A percentile compares a stretch with the other conserved stretches of the same genome.
These are phyloP conservation scores for Venusia cambrica DNA, from an alignment of 2,888 invertebrate species.

Conservation along the genomic window DNA sequence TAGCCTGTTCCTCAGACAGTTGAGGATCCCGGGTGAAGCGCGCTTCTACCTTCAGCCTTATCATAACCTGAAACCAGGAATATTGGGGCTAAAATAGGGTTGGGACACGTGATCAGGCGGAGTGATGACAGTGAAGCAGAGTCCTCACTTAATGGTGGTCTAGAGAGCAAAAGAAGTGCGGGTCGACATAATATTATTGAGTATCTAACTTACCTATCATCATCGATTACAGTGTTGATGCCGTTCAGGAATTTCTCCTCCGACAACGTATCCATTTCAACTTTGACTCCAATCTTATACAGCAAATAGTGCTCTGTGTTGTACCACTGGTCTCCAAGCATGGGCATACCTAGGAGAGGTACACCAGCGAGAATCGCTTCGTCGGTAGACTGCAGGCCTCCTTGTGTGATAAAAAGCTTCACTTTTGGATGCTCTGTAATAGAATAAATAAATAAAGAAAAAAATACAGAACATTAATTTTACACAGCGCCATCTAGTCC, in stretches of 20 bases:
- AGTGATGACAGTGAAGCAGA: too few species aligned
- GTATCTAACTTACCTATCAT: constrained; percentile 14
- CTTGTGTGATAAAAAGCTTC: constrained; percentile 59
- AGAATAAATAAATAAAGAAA: neutral
- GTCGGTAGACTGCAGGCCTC: constrained; percentile 56
- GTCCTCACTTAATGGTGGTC: too few species aligned
- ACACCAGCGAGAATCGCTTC: constrained; percentile 51
- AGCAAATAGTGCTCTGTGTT: constrained; percentile 41
- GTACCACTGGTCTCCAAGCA: constrained; percentile 51
- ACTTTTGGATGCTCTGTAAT: constrained; percentile 51
- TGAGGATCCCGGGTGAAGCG: too few species aligned
- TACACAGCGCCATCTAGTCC: too few species aligned
- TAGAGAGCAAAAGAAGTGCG: too few species aligned
- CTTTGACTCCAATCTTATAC: constrained; percentile 40
- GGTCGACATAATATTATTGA: too few species aligned
- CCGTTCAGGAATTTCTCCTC: constrained; percentile 41
- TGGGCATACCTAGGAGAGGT: constrained; percentile 49
- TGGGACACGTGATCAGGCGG: too few species aligned
- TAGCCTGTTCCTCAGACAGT: too few species aligned
- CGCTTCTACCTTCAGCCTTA: too few species aligned
- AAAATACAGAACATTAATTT: too few species aligned
- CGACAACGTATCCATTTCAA: constrained; percentile 39
- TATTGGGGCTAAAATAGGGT: too few species aligned
- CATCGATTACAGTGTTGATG: constrained; percentile 26
- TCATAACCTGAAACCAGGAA: too few species aligned